Conservation (phyloP, 2,113 vertebrate genomes). For the Aramus guarauna region DNA sequence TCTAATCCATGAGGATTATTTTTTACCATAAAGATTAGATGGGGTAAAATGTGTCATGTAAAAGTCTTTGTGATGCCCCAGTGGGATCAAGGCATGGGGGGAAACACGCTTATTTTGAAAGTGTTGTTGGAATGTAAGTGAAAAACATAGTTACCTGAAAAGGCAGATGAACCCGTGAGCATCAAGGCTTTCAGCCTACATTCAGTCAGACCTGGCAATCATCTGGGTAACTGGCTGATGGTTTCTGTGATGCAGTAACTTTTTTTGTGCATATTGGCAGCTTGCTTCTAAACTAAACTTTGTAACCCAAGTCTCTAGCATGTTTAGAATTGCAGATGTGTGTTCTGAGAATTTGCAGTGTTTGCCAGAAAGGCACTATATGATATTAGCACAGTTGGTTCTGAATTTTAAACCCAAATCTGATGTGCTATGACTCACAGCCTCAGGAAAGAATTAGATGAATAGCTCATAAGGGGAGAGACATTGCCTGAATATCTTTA, state of each 20-base stretch:
- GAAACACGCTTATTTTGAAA: neutral
- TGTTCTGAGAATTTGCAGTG: slow-evolving; percentile 55
- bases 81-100: neutral
- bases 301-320: slow-evolving; percentile 17
- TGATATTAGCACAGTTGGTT: slow-evolving; percentile 63
- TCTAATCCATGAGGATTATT: neutral
- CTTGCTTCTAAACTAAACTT: slow-evolving; percentile 17
- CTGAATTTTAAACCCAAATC: slow-evolving; percentile 67
- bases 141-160: neutral
- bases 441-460: slow-evolving; percentile 63
- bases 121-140: neutral
- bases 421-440: slow-evolving; percentile 58
- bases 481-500: slow-evolving; percentile 43
- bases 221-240: neutral
- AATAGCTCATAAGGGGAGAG: slow-evolving; percentile 50
- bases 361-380: slow-evolving; percentile 64
- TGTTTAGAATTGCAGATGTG: slow-evolving; percentile 63
- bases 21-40: neutral
- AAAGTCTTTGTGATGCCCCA: neutral
- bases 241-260: neutral
- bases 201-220: neutral
- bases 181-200: neutral
- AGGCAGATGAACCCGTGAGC: neutral
- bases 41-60: neutral
- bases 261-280: neutral